These are phyloP conservation scores for Oenanthe oenanthe DNA, from an alignment of 2,113 vertebrate genomes.

Conservation along the genomic window DNA sequence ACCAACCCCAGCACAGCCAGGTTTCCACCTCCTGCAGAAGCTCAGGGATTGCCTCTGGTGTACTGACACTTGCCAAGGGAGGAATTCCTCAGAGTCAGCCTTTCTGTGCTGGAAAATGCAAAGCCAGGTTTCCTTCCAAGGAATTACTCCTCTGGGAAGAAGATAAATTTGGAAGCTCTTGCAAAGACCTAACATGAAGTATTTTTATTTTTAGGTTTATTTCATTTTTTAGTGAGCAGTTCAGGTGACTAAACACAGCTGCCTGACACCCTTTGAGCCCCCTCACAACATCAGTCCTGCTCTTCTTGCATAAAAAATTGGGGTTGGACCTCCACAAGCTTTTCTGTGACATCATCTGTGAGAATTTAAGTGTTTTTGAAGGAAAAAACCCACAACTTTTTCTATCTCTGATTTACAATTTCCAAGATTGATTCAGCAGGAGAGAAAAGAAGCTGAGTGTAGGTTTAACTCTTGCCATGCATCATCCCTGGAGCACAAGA, in stretches of 20 bases:
- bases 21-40: not conserved
- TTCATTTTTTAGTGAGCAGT: not conserved
- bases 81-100: conserved; percentile 10
- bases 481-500: not conserved
- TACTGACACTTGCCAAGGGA: not conserved
- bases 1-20: not conserved
- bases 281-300: not conserved
- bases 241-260: not conserved
- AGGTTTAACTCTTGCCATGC: not conserved
- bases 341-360: not conserved
- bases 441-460: not conserved
- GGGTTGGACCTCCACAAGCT: not conserved
- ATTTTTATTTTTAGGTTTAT: not conserved
- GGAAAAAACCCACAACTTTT: not conserved
- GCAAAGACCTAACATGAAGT: not conserved
- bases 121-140: conserved; percentile 4
- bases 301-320: not conserved
- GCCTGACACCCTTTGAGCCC: not conserved
- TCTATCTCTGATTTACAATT: not conserved
- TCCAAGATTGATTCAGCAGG: not conserved
- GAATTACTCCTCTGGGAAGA: not conserved
- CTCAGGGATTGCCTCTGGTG: not conserved
- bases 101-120: conserved; percentile 1
- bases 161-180: not conserved
- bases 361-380: not conserved